Base-by-base conservation (phyloP, 2,888 invertebrate species). In the Melanophora roralis region DNA sequence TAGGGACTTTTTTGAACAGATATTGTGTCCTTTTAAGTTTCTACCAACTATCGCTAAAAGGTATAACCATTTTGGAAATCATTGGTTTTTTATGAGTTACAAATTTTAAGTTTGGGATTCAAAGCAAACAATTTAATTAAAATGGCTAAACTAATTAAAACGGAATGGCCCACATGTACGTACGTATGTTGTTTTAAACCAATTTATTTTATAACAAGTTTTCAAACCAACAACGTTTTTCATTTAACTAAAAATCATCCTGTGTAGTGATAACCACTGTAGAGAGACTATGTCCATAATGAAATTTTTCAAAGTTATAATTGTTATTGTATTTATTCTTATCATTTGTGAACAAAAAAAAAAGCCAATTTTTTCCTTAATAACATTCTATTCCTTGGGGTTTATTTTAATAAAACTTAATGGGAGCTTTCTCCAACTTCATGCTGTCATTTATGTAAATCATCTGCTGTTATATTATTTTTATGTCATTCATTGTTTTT, bases 371-470 rank as follows among this genome's bases (percentile, higher is more conserved):
- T n/a, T n/a, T n/a, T n/a, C n/a, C n/a, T n/a, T n/a, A n/a, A n/a
- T n/a, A n/a, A n/a, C n/a, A 16, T 38, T 64, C 6, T 49, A 23
- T 36, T 36, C 36, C 8, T 51, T 21, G 0, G 11, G 6, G 14
- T 47, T 14, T 9, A 16, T 65, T 38, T 51, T 27, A 59, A 59
- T 23, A 1, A 59, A 57, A 73, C 73, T 57, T 36, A 49, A 47
- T 65, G 73, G 57, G 64, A 73, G 36, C 21, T 65, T 27, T 73
- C 55, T 57, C 7, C 45, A 55, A 38, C 47, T 64, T 45, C 23
- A 53, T 45, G 47, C 47, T 55, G n/a, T n/a, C 36, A 36, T 53
- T 53, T 43, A 23, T 38, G n/a, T n/a, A n/a, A n/a, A 36, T 14
- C 38, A 65, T 27, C 14, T 40, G 40, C 21, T 36, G 40, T 14